Conservation (phyloP, 2,113 vertebrate genomes). For the Malurus alboscapulatus region DNA sequence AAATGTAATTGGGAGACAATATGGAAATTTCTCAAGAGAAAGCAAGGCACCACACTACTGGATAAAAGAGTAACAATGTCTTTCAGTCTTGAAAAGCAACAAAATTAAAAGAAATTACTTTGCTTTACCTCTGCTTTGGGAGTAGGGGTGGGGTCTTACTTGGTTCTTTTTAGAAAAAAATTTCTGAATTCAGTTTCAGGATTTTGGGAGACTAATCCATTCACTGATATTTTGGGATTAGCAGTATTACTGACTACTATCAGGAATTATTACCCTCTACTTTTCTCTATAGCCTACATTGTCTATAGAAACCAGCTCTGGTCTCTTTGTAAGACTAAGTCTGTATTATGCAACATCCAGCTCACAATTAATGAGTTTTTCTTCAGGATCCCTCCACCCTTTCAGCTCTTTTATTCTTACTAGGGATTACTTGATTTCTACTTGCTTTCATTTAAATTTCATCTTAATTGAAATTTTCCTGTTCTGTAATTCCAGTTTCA, state of each 20-base stretch:
- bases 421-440: background rate
- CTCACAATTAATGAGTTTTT: background rate
- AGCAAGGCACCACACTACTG: fast-evolving
- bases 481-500: background rate
- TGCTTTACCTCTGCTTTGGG: background rate
- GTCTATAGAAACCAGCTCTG: background rate
- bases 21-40: background rate
- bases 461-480: background rate
- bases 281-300: background rate
- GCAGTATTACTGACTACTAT: background rate
- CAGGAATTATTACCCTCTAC: background rate
- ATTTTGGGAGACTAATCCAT: background rate
- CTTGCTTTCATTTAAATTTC: background rate
- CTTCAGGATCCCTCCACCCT: background rate
- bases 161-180: background rate
- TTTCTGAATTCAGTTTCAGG: background rate
- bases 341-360: background rate
- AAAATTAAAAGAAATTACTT: background rate
- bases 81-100: background rate
- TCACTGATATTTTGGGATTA: background rate
- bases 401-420: background rate
- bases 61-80: background rate
- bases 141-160: background rate
- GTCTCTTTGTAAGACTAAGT: background rate
- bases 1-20: background rate